These are phyloP conservation scores for Drosophila mimica DNA, from an alignment of 2,888 invertebrate species.

Conservation along the genomic window DNA sequence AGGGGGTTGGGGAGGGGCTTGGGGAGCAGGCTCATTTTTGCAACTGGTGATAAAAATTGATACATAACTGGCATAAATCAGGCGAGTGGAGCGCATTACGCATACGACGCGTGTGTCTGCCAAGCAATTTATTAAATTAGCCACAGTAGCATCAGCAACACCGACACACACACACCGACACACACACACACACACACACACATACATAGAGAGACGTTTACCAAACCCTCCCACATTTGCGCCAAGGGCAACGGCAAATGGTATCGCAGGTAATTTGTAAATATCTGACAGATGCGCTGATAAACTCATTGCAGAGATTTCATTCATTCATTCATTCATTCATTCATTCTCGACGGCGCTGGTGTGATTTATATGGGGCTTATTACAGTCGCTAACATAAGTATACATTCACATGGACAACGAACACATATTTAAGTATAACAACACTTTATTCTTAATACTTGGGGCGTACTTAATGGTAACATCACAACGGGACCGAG, in stretches of 20 bases:
- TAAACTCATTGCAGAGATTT: slow-evolving; percentile 82
- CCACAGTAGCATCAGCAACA: slow-evolving; percentile 73
- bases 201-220: not conserved
- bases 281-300: slow-evolving; percentile 82
- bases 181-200: not conserved
- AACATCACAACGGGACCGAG: slow-evolving; percentile 65
- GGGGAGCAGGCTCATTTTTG: slow-evolving; percentile 60
- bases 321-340: slow-evolving; percentile 68
- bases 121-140: slow-evolving; percentile 80
- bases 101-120: slow-evolving; percentile 65
- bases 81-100: slow-evolving; percentile 66
- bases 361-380: slow-evolving; percentile 68
- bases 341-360: slow-evolving; percentile 33
- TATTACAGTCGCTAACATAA: slow-evolving; percentile 62
- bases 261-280: slow-evolving; percentile 82
- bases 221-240: not conserved
- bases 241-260: slow-evolving; percentile 46
- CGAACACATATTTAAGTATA: slow-evolving; percentile 39
- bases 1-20: not conserved
- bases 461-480: slow-evolving; percentile 74
- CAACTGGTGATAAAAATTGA: slow-evolving; percentile 84
- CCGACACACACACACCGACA: slow-evolving; percentile 2
- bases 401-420: slow-evolving; percentile 9
- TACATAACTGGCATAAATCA: slow-evolving; percentile 84
- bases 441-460: slow-evolving; percentile 77